Evolutionary conservation across 1,140 invertebrate genomes (phyloP), one percentile per base, ranked within the genome.

Genomic region (Drosophila subobscura): DNA sequence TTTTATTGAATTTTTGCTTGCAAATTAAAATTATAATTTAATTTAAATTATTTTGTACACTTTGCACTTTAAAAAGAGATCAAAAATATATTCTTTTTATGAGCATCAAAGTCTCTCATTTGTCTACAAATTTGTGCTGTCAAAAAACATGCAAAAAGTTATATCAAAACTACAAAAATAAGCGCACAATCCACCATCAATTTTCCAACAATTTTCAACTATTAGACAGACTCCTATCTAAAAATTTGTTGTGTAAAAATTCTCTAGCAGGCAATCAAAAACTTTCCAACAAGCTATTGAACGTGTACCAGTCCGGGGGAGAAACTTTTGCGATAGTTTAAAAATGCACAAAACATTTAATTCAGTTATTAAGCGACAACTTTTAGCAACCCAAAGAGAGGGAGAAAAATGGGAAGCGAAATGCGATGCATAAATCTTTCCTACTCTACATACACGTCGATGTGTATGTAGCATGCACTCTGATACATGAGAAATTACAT

Each of bases 351-450:
- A 47, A 68, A 25, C 51, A 68, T 68, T 68, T 68, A 49, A 70
- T 68, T 68, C 51, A 67, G 64, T 68, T 73, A 74, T 74, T 74
- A 74, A 74, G 42, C 49, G 71, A 42, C 33, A 73, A 74, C 55
- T 47, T 73, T 73, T 56, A 16, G 5, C 47, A 45, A 47, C 41
- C 37, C 5, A 50, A 40, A 50, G 25, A 42, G 63, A 51, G 16
- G 1, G 16, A 20, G 16, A 20, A 1, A 14, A 22, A n/a, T 6
- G 27, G 20, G 23, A 44, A 37, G 33, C 4, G 44, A 53, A 72
- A 45, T 75, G 57, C 67, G 47, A 50, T 77, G 45, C 79, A 86
- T 85, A 85, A 85, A 86, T 85, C 81, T 85, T 73, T 56, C 14
- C 2, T 14, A 42, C 68, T 72, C 16, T 20, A 20, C 16, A 20